Evolutionary conservation across 2,113 vertebrate genomes (phyloP).

Genomic region (Electrona antarctica): DNA sequence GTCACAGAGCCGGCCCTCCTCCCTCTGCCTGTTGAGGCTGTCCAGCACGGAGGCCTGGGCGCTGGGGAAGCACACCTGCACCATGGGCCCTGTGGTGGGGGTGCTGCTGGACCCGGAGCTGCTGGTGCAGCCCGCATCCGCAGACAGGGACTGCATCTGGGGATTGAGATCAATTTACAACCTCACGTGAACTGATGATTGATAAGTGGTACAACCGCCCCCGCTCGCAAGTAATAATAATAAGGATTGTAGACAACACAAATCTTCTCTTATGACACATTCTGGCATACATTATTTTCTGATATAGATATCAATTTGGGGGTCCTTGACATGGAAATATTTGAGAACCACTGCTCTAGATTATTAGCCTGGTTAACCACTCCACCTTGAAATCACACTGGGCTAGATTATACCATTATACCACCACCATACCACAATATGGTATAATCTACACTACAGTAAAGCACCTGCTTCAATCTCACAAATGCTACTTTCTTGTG

Average conservation of each 20-base stretch:
- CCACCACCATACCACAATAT: too few relatives aligned
- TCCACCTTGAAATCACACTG: not conserved
- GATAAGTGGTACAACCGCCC: too few relatives aligned
- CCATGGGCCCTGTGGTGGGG: conserved; percentile 55
- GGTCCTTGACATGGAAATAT: too few relatives aligned
- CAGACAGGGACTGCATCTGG: conserved; percentile 63
- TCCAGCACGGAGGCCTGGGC: conserved; percentile 85
- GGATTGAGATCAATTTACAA: not conserved
- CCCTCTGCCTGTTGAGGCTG: conserved; percentile 87
- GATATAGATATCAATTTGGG: too few relatives aligned
- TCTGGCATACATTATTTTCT: not conserved
- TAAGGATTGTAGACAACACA: too few relatives aligned
- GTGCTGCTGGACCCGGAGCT: conserved; percentile 47
- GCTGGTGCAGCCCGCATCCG: conserved; percentile 70
- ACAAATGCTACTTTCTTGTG: too few relatives aligned
- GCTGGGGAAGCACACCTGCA: conserved; percentile 89
- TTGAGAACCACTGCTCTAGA: not conserved
- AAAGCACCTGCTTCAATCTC: too few relatives aligned
- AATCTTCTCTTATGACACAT: not conserved
- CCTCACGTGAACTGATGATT: too few relatives aligned
- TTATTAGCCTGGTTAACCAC: not conserved
- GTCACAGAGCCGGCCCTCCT: conserved; percentile 86
- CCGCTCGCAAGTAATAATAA: too few relatives aligned
- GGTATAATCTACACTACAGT: too few relatives aligned
- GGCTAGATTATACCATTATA: not conserved